Conservation (phyloP, 2,113 vertebrate genomes). For the Rhinopithecus roxellana region DNA sequence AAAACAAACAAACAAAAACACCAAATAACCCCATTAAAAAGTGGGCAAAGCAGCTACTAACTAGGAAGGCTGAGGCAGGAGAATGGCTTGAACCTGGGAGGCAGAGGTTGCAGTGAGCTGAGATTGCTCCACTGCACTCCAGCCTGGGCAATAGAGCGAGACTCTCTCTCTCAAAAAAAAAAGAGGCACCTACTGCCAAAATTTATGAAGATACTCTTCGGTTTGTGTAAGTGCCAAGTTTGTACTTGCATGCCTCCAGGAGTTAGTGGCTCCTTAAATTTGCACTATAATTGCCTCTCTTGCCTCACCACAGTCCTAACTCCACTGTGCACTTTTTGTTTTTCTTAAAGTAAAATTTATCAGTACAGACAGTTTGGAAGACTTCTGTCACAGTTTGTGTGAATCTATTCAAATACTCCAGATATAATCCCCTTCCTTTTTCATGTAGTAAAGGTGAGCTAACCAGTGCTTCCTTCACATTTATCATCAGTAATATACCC, state of each 20-base stretch:
- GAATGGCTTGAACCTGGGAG: too few relatives aligned
- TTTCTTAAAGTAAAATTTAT: conserved; percentile 5
- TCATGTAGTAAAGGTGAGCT: neutral
- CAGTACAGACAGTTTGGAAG: neutral
- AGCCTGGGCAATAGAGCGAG: too few relatives aligned
- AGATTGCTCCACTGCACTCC: too few relatives aligned
- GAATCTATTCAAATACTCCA: neutral
- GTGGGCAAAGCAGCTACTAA: too few relatives aligned
- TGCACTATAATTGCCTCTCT: neutral
- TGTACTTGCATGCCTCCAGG: neutral
- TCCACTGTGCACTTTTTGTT: neutral
- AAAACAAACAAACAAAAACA: too few relatives aligned
- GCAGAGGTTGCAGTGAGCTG: too few relatives aligned
- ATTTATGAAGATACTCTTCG: neutral
- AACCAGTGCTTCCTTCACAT: neutral
- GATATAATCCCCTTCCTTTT: neutral
- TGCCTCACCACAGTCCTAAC: neutral
- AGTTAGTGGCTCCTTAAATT: neutral
- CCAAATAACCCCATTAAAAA: too few relatives aligned
- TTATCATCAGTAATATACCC: neutral
- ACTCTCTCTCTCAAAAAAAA: neutral
- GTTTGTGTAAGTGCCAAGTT: neutral
- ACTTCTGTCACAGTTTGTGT: neutral
- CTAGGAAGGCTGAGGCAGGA: too few relatives aligned
- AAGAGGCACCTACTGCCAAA: neutral